Evolutionary conservation across 2,888 invertebrate genomes (phyloP).

Genomic region (Stramonita haemastoma): DNA sequence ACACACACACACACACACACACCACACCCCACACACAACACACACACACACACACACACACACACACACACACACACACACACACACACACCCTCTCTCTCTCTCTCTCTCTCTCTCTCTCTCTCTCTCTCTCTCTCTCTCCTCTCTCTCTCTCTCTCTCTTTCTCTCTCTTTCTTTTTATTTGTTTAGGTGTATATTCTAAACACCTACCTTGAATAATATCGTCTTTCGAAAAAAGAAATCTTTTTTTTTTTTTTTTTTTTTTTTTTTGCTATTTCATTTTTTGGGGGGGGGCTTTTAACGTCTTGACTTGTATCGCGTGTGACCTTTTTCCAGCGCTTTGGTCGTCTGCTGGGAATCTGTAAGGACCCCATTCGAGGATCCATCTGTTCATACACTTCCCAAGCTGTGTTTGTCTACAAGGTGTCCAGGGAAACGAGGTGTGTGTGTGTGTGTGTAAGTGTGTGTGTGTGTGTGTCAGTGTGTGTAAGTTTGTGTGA

Average conservation of each 20-base stretch:
- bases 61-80: too few species aligned
- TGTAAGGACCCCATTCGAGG: slow-evolving; percentile 87
- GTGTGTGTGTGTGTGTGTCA: background rate
- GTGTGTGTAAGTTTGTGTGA: background rate
- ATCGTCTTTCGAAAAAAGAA: too few species aligned
- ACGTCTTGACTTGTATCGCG: background rate
- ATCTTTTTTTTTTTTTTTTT: background rate
- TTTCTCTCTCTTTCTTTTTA: too few species aligned
- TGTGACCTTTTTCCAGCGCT: slow-evolving; percentile 70
- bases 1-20: too few species aligned
- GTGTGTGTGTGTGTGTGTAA: slow-evolving; percentile 46
- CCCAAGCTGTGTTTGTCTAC: slow-evolving; percentile 90
- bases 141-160: too few species aligned
- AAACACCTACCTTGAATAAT: too few species aligned
- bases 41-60: too few species aligned
- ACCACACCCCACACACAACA: too few species aligned
- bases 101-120: too few species aligned
- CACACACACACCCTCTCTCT: too few species aligned
- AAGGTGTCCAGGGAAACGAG: slow-evolving; percentile 87
- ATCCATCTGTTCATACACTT: slow-evolving; percentile 91
- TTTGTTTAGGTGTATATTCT: too few species aligned
- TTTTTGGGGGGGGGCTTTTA: background rate
- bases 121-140: too few species aligned
- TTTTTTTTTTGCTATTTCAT: background rate
- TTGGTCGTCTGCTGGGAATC: slow-evolving; percentile 88